Evolutionary conservation across 2,888 invertebrate species (phyloP).

Genomic region (Aporophyla lueneburgensis): DNA sequence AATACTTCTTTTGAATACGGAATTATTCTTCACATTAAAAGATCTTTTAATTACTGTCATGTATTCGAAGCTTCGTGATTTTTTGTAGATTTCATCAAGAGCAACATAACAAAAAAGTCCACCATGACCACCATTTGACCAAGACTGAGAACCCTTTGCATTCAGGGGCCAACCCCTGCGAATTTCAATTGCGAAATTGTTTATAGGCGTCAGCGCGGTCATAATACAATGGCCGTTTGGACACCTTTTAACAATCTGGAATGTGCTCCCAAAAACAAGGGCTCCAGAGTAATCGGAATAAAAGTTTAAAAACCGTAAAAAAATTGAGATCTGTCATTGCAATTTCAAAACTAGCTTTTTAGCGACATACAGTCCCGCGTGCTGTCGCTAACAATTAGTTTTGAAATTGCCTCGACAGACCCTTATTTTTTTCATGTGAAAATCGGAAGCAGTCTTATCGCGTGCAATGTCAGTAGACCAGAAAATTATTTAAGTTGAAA

Average conservation of each 20-base stretch:
- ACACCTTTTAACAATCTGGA: conserved; percentile 32
- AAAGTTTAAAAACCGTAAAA: not conserved
- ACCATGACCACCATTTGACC: too few relatives aligned
- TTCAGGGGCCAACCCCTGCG: conserved; percentile 16
- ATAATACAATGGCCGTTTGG: conserved; percentile 17
- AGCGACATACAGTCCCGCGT: too few relatives aligned
- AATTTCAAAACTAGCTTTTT: not conserved
- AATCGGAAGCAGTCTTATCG: not conserved
- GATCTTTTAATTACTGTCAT: too few relatives aligned
- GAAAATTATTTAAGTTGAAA: too few relatives aligned
- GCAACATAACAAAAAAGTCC: too few relatives aligned
- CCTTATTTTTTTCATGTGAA: not conserved
- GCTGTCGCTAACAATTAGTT: too few relatives aligned
- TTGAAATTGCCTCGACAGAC: too few relatives aligned
- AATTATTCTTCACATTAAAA: too few relatives aligned
- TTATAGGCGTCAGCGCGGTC: conserved; percentile 13
- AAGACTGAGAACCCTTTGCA: conserved; percentile 6
- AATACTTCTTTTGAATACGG: too few relatives aligned
- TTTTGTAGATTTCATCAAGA: too few relatives aligned
- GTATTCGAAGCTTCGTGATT: too few relatives aligned
- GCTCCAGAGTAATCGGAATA: not conserved
- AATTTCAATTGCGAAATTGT: conserved; percentile 21
- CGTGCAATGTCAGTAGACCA: not conserved
- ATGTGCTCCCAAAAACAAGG: conserved; percentile 9
- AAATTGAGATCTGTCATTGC: not conserved